Evolutionary conservation across 2,797 vertebrate genomes (phyloP).

Genomic region (Falco columbarius): DNA sequence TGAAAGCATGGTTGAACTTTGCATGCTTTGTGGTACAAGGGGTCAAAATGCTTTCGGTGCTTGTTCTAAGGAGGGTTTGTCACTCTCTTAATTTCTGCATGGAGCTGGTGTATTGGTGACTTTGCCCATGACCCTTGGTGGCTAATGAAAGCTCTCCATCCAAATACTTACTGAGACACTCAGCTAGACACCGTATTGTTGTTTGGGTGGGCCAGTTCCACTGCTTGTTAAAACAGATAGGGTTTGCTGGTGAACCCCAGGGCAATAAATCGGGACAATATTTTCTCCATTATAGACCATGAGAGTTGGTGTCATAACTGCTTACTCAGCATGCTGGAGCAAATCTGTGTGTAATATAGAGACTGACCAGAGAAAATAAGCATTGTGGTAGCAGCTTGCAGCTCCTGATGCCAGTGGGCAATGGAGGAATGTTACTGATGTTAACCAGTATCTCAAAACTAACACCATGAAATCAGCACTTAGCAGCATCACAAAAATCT

Average conservation of each 20-base stretch:
- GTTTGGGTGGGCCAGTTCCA: neutral
- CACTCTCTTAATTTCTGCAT: neutral
- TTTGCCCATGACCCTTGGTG: neutral
- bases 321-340: conserved; percentile 26
- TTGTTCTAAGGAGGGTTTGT: neutral
- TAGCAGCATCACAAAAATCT: conserved; percentile 3
- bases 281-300: neutral
- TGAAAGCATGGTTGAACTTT: neutral
- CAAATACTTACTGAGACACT: neutral
- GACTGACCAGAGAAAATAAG: conserved; percentile 54
- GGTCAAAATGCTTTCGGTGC: neutral
- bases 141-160: neutral
- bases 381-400: conserved; percentile 14
- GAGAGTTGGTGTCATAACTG: neutral
- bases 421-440: conserved; percentile 24
- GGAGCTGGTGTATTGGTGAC: neutral
- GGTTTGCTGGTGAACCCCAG: neutral
- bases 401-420: neutral
- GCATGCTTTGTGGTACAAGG: neutral
- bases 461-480: conserved; percentile 49
- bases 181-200: neutral
- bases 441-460: conserved; percentile 54
- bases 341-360: neutral
- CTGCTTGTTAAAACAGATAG: neutral
- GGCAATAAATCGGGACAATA: neutral